These are phyloP conservation scores for Anthonomus grandis DNA, from an alignment of 1,140 invertebrate species.

Conservation along the genomic window DNA sequence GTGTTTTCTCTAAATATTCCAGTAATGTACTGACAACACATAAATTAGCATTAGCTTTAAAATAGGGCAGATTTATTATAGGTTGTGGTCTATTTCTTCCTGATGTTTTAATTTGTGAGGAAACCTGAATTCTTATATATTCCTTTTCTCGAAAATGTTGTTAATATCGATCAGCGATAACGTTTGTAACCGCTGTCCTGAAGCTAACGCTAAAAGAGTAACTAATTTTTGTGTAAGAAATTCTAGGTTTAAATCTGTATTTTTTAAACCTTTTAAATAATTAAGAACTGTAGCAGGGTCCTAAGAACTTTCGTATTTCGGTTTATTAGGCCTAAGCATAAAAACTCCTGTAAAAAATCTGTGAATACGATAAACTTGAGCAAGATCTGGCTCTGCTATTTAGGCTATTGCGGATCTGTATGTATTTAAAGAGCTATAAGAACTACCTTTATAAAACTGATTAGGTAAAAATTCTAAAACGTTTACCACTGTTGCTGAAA, in stretches of 20 bases:
- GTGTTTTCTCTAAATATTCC: background rate
- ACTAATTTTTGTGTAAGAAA: no score
- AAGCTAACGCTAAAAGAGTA: no score
- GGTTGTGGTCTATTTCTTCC: background rate
- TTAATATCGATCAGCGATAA: background rate
- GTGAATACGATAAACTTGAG: background rate
- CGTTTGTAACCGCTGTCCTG: background rate
- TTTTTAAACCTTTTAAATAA: background rate
- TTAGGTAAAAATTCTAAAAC: background rate
- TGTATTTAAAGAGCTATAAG: background rate
- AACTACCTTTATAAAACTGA: background rate
- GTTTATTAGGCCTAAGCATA: background rate
- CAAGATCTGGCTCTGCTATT: background rate
- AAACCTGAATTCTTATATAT: background rate
- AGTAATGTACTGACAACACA: background rate
- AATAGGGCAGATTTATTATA: background rate
- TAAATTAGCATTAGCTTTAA: background rate
- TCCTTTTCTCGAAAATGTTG: background rate
- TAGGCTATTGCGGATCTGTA: background rate
- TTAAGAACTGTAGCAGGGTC: background rate
- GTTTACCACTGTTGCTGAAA: background rate
- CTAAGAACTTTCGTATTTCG: slow-evolving; percentile 1
- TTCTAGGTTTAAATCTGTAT: background rate
- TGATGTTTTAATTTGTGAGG: background rate
- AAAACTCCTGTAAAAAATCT: background rate